Base-by-base conservation (phyloP, 1,140 invertebrate genomes). In the Sinella curviseta region DNA sequence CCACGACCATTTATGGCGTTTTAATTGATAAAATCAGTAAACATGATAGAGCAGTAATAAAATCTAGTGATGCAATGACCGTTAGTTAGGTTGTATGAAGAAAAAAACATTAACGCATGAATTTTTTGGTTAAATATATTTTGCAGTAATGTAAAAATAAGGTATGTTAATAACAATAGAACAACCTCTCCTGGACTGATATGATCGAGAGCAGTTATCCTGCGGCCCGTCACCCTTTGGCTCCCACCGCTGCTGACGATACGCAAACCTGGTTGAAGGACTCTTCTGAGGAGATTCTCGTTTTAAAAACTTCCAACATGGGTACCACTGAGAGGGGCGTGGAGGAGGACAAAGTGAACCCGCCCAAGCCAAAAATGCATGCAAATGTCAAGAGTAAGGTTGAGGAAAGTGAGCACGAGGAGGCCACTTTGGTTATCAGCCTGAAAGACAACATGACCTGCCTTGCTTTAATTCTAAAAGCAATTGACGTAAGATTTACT, bases 231-330 rank as follows among this genome's bases (percentile, higher is more conserved):
- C 92, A 96, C 84, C 98, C 96, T 80, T 90, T 99, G n/a, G 97
- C 95, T 31, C 89, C 95, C 82, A 94, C 97, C 80, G 95, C 98
- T 84, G 95, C 95, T 87, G 96, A 98, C 89, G 95, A 93, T 82
- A 96, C 96, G 87, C 93, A 96, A 88, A 93, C 91, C 82, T 95
- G 95, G 84, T 88, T 97, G 83, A 94, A 96, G 86, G 93, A 93
- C 65, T 87, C 96, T 57, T 95, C 94, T 26, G 95, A 96, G 87
- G 95, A 97, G 86, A 94, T 96, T 89, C 90, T 96, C 67, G 90
- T 96, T 24, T 8, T 78, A 78, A 74, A 33, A 34, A 36, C 74
- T 33, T 26, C 20, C 28, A 33, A 34, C 79, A n/a, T n/a, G n/a
- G n/a, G n/a, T n/a, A n/a, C n/a, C n/a, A n/a, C n/a, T n/a, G n/a